These are phyloP conservation scores for Corythoichthys intestinalis DNA, from an alignment of 2,113 vertebrate species.

Conservation along the genomic window DNA sequence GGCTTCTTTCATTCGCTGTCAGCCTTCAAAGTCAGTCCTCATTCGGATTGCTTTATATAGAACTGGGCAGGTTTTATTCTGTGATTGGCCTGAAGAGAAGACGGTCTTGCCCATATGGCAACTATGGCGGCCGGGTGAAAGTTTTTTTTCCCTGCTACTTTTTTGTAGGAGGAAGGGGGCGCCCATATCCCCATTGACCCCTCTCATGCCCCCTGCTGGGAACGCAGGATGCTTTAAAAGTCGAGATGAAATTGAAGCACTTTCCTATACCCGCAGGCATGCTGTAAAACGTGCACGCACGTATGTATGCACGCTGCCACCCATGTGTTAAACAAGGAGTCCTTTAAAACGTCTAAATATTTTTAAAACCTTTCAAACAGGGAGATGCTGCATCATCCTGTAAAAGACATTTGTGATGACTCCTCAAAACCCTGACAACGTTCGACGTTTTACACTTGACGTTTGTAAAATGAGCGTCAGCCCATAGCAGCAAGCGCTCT, in stretches of 20 bases:
- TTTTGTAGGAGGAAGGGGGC: neutral
- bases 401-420: neutral
- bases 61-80: too few species aligned
- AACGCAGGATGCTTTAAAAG: constrained; percentile 47
- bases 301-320: constrained; percentile 15
- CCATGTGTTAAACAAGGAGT: constrained; percentile 9
- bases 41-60: too few species aligned
- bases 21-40: too few species aligned
- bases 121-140: too few species aligned
- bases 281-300: neutral
- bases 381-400: too few species aligned
- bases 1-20: too few species aligned
- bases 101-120: too few species aligned
- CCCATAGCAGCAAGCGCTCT: neutral
- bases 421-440: neutral
- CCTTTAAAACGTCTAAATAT: too few species aligned
- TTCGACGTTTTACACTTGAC: neutral
- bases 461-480: neutral
- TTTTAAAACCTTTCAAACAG: too few species aligned
- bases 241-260: constrained; percentile 31
- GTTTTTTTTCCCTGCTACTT: neutral
- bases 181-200: neutral
- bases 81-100: too few species aligned
- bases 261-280: constrained; percentile 21
- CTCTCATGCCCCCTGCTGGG: constrained; percentile 23